Evolutionary conservation across 2,888 invertebrate species (phyloP).

Genomic region (Adelognathus sp.): DNA sequence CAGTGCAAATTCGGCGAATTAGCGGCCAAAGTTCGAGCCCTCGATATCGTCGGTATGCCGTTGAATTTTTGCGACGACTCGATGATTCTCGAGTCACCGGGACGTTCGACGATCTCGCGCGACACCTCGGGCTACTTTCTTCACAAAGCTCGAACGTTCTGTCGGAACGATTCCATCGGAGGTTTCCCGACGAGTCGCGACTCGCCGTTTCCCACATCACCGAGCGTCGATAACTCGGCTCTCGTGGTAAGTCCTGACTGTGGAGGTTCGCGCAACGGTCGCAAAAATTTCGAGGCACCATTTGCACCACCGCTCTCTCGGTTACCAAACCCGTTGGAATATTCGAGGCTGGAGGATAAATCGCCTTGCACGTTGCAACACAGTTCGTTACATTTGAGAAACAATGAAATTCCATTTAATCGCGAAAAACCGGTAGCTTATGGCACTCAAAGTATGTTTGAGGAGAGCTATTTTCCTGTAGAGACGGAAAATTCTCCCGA

Average conservation of each 20-base stretch:
- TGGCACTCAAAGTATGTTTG: neutral
- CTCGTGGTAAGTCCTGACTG: neutral
- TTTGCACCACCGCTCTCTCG: slow-evolving; percentile 1
- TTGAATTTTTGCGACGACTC: slow-evolving; percentile 8
- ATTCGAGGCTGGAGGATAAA: neutral
- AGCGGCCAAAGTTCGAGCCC: slow-evolving; percentile 62
- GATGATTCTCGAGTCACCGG: slow-evolving; percentile 12
- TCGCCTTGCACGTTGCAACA: neutral
- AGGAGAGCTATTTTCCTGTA: neutral
- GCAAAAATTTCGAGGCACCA: neutral
- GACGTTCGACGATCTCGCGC: slow-evolving; percentile 29
- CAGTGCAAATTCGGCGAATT: slow-evolving; percentile 66
- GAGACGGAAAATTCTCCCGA: neutral
- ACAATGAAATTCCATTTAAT: slow-evolving; percentile 6
- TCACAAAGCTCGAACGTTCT: slow-evolving; percentile 45
- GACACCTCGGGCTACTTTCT: slow-evolving; percentile 52
- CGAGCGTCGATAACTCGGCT: slow-evolving; percentile 13
- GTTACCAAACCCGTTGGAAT: slow-evolving; percentile 1
- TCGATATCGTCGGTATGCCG: slow-evolving; percentile 53
- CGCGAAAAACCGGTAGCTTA: slow-evolving; percentile 42
- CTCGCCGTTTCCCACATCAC: slow-evolving; percentile 11
- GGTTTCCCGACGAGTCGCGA: neutral
- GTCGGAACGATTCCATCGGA: slow-evolving; percentile 33
- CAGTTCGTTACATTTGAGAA: slow-evolving; percentile 2
- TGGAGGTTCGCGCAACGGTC: neutral